Conservation (phyloP, 2,888 invertebrate genomes). For the Melikaiella ostensackeni region DNA sequence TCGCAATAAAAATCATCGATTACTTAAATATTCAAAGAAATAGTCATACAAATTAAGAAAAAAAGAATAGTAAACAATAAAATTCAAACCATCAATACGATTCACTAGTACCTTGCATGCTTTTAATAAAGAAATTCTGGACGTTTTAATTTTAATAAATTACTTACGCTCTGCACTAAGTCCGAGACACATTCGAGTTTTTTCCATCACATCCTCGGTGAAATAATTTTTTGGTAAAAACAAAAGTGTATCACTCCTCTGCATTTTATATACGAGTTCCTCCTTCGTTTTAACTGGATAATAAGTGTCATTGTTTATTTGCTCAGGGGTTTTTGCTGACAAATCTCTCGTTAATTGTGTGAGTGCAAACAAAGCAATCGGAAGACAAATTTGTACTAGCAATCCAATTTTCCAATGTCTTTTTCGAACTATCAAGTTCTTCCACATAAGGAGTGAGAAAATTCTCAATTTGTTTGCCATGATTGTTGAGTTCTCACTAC, state of each 20-base stretch:
- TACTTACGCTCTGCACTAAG: conserved; percentile 60
- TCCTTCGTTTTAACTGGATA: conserved; percentile 55
- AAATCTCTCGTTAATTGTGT: conserved; percentile 65
- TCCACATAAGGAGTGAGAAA: conserved; percentile 68
- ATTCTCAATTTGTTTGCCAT: conserved; percentile 54
- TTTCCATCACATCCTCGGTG: conserved; percentile 62
- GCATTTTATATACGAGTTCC: conserved; percentile 19
- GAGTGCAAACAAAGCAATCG: conserved; percentile 65
- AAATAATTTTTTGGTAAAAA: conserved; percentile 64
- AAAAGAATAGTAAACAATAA: background rate
- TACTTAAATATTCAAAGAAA: background rate
- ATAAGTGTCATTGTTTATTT: conserved; percentile 59
- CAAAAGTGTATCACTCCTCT: conserved; percentile 49
- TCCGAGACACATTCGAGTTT: conserved; percentile 60
- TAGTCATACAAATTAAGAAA: too few relatives aligned
- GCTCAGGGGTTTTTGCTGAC: conserved; percentile 56
- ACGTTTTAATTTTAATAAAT: background rate
- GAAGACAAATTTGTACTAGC: conserved; percentile 68
- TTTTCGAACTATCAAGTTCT: conserved; percentile 69
- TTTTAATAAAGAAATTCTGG: too few relatives aligned
- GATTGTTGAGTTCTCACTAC: background rate
- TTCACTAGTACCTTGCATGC: too few relatives aligned
- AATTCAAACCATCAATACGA: background rate
- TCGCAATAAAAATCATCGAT: background rate
- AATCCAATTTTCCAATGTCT: conserved; percentile 68